Evolutionary conservation across 1,140 invertebrate species (phyloP).

Genomic region (Triops longicaudatus): DNA sequence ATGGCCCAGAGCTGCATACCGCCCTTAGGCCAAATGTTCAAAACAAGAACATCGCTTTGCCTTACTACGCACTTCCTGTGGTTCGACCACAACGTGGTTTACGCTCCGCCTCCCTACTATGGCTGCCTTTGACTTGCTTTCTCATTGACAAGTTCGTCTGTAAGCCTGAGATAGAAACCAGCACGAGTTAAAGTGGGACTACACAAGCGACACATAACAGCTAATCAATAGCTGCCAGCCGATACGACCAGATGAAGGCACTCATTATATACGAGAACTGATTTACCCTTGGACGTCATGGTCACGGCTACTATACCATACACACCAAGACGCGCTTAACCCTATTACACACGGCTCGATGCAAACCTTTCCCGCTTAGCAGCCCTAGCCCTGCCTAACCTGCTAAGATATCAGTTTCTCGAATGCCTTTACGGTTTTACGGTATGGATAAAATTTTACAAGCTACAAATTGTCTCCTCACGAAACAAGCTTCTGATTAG

Average conservation of each 20-base stretch:
- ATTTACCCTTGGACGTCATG: constrained; percentile 7
- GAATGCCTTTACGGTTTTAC: too few species aligned
- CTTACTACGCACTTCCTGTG: constrained; percentile 10
- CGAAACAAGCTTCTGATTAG: too few species aligned
- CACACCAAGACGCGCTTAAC: neutral
- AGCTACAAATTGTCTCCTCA: too few species aligned
- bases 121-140: neutral
- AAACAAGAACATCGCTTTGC: neutral
- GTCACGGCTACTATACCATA: neutral
- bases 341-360: too few species aligned
- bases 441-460: too few species aligned
- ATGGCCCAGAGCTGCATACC: neutral
- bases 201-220: neutral
- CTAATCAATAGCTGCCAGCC: neutral
- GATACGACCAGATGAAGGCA: neutral
- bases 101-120: neutral
- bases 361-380: too few species aligned
- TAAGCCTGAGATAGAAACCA: neutral
- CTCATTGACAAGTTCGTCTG: neutral
- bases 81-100: neutral
- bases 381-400: too few species aligned
- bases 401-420: too few species aligned
- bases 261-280: neutral
- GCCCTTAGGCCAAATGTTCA: neutral
- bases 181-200: neutral